Evolutionary conservation across 1,140 invertebrate species (phyloP).

Genomic region (Acyrthosiphon pisum): DNA sequence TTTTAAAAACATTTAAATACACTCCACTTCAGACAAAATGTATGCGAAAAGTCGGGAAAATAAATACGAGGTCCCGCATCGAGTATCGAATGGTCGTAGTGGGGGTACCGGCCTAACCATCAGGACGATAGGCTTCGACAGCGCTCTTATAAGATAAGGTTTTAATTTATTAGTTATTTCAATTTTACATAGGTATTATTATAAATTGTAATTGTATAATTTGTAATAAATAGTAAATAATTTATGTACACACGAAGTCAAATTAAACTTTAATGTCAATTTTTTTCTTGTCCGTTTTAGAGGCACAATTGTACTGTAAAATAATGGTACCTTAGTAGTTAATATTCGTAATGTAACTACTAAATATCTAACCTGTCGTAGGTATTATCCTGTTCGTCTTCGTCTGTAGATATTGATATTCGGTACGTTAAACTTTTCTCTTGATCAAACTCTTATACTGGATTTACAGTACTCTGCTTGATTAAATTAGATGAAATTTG

Average conservation of each 20-base stretch:
- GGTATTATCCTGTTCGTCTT: not conserved
- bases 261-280: not conserved
- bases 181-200: too few relatives aligned
- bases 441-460: not conserved
- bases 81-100: too few relatives aligned
- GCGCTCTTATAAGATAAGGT: not conserved
- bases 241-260: not conserved
- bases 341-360: not conserved
- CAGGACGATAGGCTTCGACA: too few relatives aligned
- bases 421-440: not conserved
- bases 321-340: not conserved
- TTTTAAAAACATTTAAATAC: too few relatives aligned
- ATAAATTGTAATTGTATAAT: not conserved
- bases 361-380: not conserved
- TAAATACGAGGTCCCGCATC: too few relatives aligned
- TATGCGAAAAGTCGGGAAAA: too few relatives aligned
- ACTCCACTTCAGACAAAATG: too few relatives aligned
- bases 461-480: not conserved
- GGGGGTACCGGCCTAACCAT: too few relatives aligned
- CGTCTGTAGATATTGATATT: not conserved
- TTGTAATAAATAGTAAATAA: too few relatives aligned
- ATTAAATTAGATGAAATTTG: conserved; percentile 47
- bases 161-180: not conserved
- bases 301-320: not conserved
- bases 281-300: not conserved